phyloP scores from a whole-genome alignment of 2,113 vertebrate genomes.

The Sula dactylatra region DNA sequence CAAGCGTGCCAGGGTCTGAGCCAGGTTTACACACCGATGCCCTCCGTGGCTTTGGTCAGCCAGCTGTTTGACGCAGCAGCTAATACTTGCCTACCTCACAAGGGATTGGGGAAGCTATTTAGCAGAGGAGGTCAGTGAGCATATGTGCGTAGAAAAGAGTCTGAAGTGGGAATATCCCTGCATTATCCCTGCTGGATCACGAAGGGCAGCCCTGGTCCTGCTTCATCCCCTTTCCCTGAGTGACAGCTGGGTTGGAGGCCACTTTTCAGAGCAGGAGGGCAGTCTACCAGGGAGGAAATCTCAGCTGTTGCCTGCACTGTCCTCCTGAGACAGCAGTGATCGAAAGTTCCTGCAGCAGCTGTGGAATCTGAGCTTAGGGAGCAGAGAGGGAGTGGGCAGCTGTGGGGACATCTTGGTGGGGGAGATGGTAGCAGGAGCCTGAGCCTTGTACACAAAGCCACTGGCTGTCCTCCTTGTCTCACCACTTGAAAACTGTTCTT shows the following conservation, averaged over 20 bases:
- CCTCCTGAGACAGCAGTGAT: neutral
- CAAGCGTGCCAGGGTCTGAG: neutral
- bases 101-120: neutral
- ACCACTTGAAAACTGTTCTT: neutral
- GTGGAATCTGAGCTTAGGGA: neutral
- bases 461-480: neutral
- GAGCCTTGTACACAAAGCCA: neutral
- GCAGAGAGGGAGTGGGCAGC: neutral
- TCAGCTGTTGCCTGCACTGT: neutral
- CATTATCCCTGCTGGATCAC: neutral
- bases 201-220: neutral
- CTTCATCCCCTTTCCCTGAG: neutral
- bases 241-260: neutral
- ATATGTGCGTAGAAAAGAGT: accelerated
- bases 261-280: neutral
- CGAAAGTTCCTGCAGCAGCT: neutral
- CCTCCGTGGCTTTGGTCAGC: neutral
- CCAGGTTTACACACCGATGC: neutral
- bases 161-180: neutral
- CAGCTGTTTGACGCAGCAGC: neutral
- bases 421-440: neutral
- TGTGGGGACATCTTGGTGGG: neutral
- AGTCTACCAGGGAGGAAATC: neutral
- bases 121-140: neutral
- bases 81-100: neutral